Base-by-base conservation (phyloP, 1,140 invertebrate genomes). In the Zophobas atratus region DNA sequence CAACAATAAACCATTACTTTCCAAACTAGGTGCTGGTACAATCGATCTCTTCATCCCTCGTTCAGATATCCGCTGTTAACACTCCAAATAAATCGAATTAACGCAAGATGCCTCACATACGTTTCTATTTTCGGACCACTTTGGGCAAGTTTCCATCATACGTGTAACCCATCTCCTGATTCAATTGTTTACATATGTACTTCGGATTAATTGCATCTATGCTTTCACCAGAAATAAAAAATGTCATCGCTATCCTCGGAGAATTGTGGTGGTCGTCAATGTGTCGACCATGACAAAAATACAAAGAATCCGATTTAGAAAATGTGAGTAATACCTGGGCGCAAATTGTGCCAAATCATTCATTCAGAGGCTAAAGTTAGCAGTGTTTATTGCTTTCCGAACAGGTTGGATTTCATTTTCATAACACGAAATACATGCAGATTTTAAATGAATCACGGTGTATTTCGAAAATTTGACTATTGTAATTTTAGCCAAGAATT, bases 81-180 rank as follows among this genome's bases (percentile, higher is more conserved):
- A 67, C 60, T 39, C 35, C 60, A 41, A 67, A 67, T 43, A 43
- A 43, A 20, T 43, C 20, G 60, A 67, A 67, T 67, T 43, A 43
- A 67, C 33, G 39, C 38, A 70, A 38, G 41, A 49, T 53, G 49
- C 72, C 55, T 55, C 72, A 60, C 71, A 80, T 77, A 77, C 76
- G 75, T 53, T 74, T 76, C 75, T 79, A 79, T 79, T 79, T 77
- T 41, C 33, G 57, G 70, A 76, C 41, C 32, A 56, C 70, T 80
- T 79, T 77, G 79, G 79, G 79, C 79, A 80, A 75, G 39, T 57
- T 80, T 80, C 79, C 79, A 80, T 77, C 5, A 38, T 70, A 80
- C 79, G 75, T 74, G 79, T 60, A 71, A 39, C 51, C 70, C 36
- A 43, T 56, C 51, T 67, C 77, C 70, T 70, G 46, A 77, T 53